A percentile compares a stretch with the other conserved stretches of the same genome.
Evolutionary conservation across 1,140 invertebrate genomes (phyloP).

Genomic region (Cylas formicarius): DNA sequence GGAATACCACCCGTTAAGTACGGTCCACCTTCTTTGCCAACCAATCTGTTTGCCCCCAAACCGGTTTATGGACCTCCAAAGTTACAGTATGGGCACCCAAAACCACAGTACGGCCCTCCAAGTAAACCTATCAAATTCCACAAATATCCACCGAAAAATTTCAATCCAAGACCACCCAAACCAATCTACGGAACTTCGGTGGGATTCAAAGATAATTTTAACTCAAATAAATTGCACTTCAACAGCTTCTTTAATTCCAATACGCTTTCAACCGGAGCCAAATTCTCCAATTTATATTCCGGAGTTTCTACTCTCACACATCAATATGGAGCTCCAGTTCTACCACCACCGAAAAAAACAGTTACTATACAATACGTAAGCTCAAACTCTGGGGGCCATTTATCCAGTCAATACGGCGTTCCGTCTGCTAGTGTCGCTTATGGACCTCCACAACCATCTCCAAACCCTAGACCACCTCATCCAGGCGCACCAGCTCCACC

Average conservation of each 20-base stretch:
- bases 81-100: constrained; percentile 45
- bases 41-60: constrained; percentile 39
- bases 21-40: constrained; percentile 16
- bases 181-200: constrained; percentile 36
- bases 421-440: constrained; percentile 35
- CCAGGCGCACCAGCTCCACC: constrained; percentile 63
- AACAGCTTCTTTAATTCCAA: constrained; percentile 6
- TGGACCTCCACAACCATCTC: constrained; percentile 42
- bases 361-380: constrained; percentile 43
- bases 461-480: constrained; percentile 49
- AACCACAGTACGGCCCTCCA: constrained; percentile 48
- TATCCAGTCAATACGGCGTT: constrained; percentile 40
- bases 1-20: constrained; percentile 21
- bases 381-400: constrained; percentile 2
- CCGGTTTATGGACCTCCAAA: constrained; percentile 45
- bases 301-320: constrained; percentile 18
- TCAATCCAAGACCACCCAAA: constrained; percentile 32
- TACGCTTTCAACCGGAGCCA: not conserved
- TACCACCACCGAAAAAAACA: constrained; percentile 42
- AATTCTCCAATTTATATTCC: constrained; percentile 12
- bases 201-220: constrained; percentile 23
- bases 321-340: constrained; percentile 27
- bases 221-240: constrained; percentile 32
- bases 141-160: constrained; percentile 35
- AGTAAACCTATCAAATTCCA: constrained; percentile 37